phyloP scores from a whole-genome alignment of 2,113 vertebrate species.

The Hippocampus abdominalis region DNA sequence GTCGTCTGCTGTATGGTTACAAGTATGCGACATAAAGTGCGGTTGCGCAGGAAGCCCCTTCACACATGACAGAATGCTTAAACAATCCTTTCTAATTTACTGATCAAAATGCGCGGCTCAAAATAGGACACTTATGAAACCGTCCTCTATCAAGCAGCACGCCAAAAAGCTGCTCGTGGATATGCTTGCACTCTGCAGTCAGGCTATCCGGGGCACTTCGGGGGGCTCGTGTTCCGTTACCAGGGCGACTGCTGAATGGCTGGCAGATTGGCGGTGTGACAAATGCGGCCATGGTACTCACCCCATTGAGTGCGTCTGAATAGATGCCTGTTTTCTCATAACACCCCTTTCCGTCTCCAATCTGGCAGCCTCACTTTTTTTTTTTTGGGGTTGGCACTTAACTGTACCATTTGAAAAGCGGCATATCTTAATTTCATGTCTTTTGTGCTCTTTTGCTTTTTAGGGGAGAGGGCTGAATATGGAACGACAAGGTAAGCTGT shows the following conservation, averaged over 20 bases:
- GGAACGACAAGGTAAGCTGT: slow-evolving; percentile 90
- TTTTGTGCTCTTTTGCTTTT: slow-evolving; percentile 40
- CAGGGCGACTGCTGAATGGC: slow-evolving; percentile 67
- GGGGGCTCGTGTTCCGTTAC: slow-evolving; percentile 63
- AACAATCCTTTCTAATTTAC: slow-evolving; percentile 37
- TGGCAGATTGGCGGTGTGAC: slow-evolving; percentile 61
- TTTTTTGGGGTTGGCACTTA: slow-evolving; percentile 41
- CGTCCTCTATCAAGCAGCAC: slow-evolving; percentile 31
- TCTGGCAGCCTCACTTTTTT: slow-evolving; percentile 47
- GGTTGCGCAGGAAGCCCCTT: slow-evolving; percentile 45
- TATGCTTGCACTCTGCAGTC: slow-evolving; percentile 44
- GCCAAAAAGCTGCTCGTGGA: slow-evolving; percentile 46
- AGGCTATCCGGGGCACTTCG: slow-evolving; percentile 36
- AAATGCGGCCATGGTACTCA: slow-evolving; percentile 50
- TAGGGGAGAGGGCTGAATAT: slow-evolving; percentile 90
- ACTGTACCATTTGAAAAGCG: slow-evolving; percentile 39
- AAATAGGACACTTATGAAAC: slow-evolving; percentile 22
- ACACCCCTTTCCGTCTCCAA: slow-evolving; percentile 57
- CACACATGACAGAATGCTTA: slow-evolving; percentile 27
- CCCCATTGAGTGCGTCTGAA: slow-evolving; percentile 60
- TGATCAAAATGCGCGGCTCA: slow-evolving; percentile 28
- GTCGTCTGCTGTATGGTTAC: slow-evolving; percentile 12
- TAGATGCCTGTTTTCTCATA: slow-evolving; percentile 59
- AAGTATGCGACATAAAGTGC: slow-evolving; percentile 33
- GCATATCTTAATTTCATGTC: slow-evolving; percentile 40